A percentile compares a stretch with the other conserved stretches of the same genome.
Conservation (phyloP, 2,888 invertebrate genomes). For the Eremobia ochroleuca region DNA sequence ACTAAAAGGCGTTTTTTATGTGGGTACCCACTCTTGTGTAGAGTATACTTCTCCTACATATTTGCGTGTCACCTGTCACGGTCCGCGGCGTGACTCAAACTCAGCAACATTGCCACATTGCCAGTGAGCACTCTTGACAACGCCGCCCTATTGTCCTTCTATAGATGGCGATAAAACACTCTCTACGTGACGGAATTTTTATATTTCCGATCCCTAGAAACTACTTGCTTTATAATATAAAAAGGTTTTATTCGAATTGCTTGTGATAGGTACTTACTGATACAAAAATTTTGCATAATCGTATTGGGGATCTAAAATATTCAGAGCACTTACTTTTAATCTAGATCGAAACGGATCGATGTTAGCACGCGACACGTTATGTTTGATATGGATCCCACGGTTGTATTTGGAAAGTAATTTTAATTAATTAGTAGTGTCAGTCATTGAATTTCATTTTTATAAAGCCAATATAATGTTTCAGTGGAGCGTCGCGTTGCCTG, state of each 20-base stretch:
- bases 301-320: slow-evolving; percentile 51
- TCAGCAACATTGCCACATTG: slow-evolving; percentile 69
- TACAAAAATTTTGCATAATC: slow-evolving; percentile 64
- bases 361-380: slow-evolving; percentile 54
- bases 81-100: slow-evolving; percentile 61
- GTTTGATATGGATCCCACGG: slow-evolving; percentile 32
- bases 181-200: slow-evolving; percentile 89
- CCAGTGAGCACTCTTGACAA: slow-evolving; percentile 80
- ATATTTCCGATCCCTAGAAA: slow-evolving; percentile 87
- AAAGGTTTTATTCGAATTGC: slow-evolving; percentile 58
- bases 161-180: slow-evolving; percentile 85
- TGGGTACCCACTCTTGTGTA: slow-evolving; percentile 14
- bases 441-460: slow-evolving; percentile 58
- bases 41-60: slow-evolving; percentile 44
- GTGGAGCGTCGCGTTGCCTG: slow-evolving; percentile 79
- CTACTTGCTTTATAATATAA: slow-evolving; percentile 76
- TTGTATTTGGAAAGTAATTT: slow-evolving; percentile 52
- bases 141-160: slow-evolving; percentile 87
- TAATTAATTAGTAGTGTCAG: slow-evolving; percentile 58
- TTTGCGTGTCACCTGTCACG: slow-evolving; percentile 74
- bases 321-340: slow-evolving; percentile 41
- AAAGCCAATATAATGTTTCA: slow-evolving; percentile 76
- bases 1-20: slow-evolving; percentile 18
- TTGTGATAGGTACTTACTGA: slow-evolving; percentile 39
- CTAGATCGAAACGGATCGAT: slow-evolving; percentile 32